Conservation (phyloP, 2,113 vertebrate genomes). For the Apodemus speciosus region DNA sequence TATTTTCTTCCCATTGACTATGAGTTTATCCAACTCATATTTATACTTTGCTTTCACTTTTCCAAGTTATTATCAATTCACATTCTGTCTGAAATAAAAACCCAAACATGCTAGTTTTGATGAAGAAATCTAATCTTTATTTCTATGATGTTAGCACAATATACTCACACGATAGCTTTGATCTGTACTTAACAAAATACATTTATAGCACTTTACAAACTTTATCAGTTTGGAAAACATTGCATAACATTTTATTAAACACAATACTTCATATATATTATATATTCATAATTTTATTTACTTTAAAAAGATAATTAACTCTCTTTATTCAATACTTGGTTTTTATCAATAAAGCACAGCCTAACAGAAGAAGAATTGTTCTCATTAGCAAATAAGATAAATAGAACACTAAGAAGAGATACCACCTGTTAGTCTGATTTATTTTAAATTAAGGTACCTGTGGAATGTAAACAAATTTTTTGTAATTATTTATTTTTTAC, state of each 20-base stretch:
- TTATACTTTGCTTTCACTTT: background rate
- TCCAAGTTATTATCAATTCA: background rate
- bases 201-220: constrained; percentile 92
- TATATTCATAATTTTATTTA: constrained; percentile 84
- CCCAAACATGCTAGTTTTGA: constrained; percentile 66
- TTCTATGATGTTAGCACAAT: constrained; percentile 91
- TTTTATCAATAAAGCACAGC: constrained; percentile 89
- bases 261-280: constrained; percentile 89
- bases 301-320: constrained; percentile 90
- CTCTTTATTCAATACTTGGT: constrained; percentile 85
- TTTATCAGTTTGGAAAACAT: constrained; percentile 88
- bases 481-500: constrained; percentile 85
- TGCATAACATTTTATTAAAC: constrained; percentile 92
- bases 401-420: constrained; percentile 88
- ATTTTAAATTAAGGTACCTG: constrained; percentile 91
- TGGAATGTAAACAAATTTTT: constrained; percentile 92
- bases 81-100: constrained; percentile 20
- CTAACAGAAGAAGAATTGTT: constrained; percentile 88
- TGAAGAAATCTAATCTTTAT: constrained; percentile 89
- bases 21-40: background rate
- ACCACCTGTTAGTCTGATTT: constrained; percentile 87
- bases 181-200: constrained; percentile 92
- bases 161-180: constrained; percentile 89
- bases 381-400: constrained; percentile 87
- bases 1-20: background rate